Evolutionary conservation across 2,888 invertebrate species (phyloP).

Genomic region (Drosophila nr. fundita): DNA sequence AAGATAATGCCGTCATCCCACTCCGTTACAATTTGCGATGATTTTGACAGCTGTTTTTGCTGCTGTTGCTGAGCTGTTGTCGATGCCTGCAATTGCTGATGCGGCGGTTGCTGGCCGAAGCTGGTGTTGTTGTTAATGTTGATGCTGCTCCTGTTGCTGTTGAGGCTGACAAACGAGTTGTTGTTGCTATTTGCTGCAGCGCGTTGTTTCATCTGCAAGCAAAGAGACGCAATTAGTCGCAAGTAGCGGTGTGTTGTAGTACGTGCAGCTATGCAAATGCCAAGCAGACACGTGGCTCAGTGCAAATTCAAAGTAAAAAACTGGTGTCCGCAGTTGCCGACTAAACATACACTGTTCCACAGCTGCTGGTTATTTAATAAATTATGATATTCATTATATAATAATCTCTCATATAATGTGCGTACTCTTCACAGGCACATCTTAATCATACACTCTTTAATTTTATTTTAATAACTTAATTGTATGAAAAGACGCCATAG

Average conservation of each 20-base stretch:
- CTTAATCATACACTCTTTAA: neutral
- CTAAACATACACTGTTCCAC: neutral
- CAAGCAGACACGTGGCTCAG: conserved; percentile 64
- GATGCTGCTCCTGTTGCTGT: conserved; percentile 25
- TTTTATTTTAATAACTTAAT: neutral
- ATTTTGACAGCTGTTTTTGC: conserved; percentile 49
- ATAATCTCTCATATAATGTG: neutral
- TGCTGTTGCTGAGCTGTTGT: conserved; percentile 35
- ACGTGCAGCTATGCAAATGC: conserved; percentile 70
- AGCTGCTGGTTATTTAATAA: neutral
- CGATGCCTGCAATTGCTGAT: conserved; percentile 29
- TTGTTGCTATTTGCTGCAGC: conserved; percentile 61
- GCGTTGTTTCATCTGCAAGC: conserved; percentile 81
- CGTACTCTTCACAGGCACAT: neutral
- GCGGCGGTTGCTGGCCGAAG: conserved; percentile 39
- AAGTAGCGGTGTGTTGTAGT: conserved; percentile 29
- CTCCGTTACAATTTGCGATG: conserved; percentile 79
- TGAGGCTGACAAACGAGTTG: conserved; percentile 48
- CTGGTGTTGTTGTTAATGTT: conserved; percentile 42
- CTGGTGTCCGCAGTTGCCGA: neutral
- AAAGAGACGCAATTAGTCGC: conserved; percentile 39
- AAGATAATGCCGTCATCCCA: conserved; percentile 84
- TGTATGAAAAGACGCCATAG: neutral
- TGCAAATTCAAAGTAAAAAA: conserved; percentile 19
- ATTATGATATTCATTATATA: neutral